Evolutionary conservation across 2,113 vertebrate genomes (phyloP), one percentile per base, ranked within the genome.

Genomic region (Coryphaenoides rupestris): DNA sequence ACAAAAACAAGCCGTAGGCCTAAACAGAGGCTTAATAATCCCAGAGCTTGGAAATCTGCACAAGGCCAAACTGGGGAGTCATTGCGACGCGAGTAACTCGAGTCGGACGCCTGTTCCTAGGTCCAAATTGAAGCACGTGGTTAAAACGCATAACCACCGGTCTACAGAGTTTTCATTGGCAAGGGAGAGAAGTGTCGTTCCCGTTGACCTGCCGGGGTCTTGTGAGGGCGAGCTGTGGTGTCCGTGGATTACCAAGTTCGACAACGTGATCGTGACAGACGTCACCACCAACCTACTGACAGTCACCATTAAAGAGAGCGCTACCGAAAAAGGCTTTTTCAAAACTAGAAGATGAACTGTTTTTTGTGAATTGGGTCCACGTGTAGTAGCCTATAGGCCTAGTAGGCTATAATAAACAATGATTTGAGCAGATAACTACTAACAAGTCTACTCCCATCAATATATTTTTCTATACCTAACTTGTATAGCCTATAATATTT

Each of bases 201-300:
- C 89, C 10, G 84, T 90, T 79, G 81, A 89, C 72, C 91, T 90
- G 77, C 81, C 90, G 0, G 91, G 92, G 61, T 84, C 91, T 79
- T 85, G 89, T 56, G 91, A 93, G 60, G 77, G 91, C 66, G 90
- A 93, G 60, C 87, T 92, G 58, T 98, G 96, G 96, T 92, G 82
- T 58, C 96, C 95, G 1, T 88, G 90, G 1, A 84, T 94, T 79
- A 88, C 85, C 79, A 95, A 92, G 83, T 80, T 95, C 91, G 96
- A 98, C 89, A 93, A 95, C 68, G 94, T 99, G 86, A 92, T 94
- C 26, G 96, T 99, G 72, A 99, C 96, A 0, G 96, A 99, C 0
- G 92, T 99, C 84, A 99, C 96, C 60, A 94, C 94, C 87, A 98
- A 99, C 90, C 93, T 96, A 83, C 79, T 98, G 89, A 99, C 96